phyloP scores from a whole-genome alignment of 2,797 vertebrate species.

The Halcyon badia region DNA sequence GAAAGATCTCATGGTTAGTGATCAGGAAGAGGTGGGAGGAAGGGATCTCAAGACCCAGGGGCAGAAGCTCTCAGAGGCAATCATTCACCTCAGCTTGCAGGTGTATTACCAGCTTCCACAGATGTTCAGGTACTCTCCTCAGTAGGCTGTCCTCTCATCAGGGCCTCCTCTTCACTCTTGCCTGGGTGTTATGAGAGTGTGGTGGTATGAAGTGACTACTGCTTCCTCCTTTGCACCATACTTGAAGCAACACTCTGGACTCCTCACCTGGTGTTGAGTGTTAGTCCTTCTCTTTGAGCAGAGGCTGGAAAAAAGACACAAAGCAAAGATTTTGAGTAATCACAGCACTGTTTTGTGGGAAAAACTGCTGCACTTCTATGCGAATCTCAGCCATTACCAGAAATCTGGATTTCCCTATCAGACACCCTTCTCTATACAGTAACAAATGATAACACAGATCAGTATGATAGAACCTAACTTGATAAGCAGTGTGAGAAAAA shows the following conservation, averaged over 20 bases:
- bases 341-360: not conserved
- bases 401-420: not conserved
- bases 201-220: conserved; percentile 29
- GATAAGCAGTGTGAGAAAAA: not conserved
- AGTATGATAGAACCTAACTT: not conserved
- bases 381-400: not conserved
- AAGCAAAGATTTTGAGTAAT: not conserved
- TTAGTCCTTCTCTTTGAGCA: conserved; percentile 54
- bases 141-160: not conserved
- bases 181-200: conserved; percentile 20
- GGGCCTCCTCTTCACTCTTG: conserved; percentile 35
- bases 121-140: not conserved
- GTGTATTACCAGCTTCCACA: not conserved
- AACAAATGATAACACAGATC: not conserved
- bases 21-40: conserved; percentile 20
- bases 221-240: not conserved
- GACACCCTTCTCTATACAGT: not conserved
- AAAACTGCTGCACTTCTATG: not conserved
- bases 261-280: conserved; percentile 23
- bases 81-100: not conserved
- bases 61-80: conserved; percentile 14
- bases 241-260: not conserved
- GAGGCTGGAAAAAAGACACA: conserved; percentile 66
- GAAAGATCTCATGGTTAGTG: not conserved
- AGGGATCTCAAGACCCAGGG: conserved; percentile 16